A percentile compares a stretch with the other conserved stretches of the same genome.
These are phyloP conservation scores for Drosophila borborema DNA, from an alignment of 2,888 invertebrate genomes.

Conservation along the genomic window DNA sequence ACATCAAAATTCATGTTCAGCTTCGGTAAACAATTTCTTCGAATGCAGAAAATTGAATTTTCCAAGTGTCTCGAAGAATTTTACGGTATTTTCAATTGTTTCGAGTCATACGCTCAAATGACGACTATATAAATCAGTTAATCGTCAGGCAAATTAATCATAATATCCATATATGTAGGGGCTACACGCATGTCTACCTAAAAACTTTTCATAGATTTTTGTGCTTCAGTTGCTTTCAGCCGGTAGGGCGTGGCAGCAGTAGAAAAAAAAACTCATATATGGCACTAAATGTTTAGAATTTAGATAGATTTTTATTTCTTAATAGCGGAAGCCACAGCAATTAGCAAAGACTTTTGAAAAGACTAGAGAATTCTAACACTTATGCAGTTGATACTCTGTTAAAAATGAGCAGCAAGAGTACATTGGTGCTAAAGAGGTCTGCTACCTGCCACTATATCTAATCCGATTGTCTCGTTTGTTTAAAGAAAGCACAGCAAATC, in stretches of 20 bases:
- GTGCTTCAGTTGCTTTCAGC: slow-evolving; percentile 56
- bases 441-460: neutral
- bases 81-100: slow-evolving; percentile 5
- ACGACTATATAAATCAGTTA: slow-evolving; percentile 38
- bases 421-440: neutral
- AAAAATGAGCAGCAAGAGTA: neutral
- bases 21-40: neutral
- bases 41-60: neutral
- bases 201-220: slow-evolving; percentile 46
- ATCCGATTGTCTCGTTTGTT: neutral
- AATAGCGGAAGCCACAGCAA: slow-evolving; percentile 68
- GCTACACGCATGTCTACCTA: slow-evolving; percentile 34
- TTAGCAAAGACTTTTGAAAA: slow-evolving; percentile 45
- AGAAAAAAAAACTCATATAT: slow-evolving; percentile 46
- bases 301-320: slow-evolving; percentile 1
- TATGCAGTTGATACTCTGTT: neutral
- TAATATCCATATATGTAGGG: slow-evolving; percentile 51
- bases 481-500: slow-evolving; percentile 48
- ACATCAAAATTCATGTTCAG: neutral
- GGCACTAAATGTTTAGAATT: slow-evolving; percentile 70
- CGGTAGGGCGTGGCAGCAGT: slow-evolving; percentile 54
- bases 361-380: slow-evolving; percentile 11
- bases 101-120: neutral
- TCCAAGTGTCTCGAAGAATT: too few species aligned
- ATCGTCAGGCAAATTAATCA: slow-evolving; percentile 33